Evolutionary conservation across 2,797 vertebrate genomes (phyloP).

Genomic region (Amblyopsis hoosieri): DNA sequence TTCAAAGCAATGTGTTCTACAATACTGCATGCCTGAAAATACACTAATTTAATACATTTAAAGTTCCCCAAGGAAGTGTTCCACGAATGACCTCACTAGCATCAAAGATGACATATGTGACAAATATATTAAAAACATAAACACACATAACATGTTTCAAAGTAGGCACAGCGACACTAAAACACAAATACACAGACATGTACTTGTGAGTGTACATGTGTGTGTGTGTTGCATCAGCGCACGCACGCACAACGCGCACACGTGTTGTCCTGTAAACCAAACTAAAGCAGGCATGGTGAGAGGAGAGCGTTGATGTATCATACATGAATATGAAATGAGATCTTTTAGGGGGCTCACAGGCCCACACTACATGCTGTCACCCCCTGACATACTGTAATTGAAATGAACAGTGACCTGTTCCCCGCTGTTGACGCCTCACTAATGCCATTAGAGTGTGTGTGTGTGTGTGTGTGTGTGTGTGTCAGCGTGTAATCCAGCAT

Average conservation of each 20-base stretch:
- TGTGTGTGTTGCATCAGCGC: too few relatives aligned
- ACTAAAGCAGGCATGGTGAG: too few relatives aligned
- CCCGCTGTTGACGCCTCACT: conserved; percentile 48
- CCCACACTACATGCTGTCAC: conserved; percentile 24
- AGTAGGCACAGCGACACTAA: too few relatives aligned
- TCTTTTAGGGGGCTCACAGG: conserved; percentile 20
- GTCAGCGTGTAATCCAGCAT: neutral
- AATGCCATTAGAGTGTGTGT: conserved; percentile 52
- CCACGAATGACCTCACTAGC: too few relatives aligned
- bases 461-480: conserved; percentile 23
- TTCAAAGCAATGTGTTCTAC: neutral
- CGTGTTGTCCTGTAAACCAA: too few relatives aligned
- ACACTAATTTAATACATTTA: neutral
- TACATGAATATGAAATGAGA: conserved; percentile 63
- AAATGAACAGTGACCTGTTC: conserved; percentile 56
- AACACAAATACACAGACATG: too few relatives aligned
- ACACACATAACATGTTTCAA: too few relatives aligned
- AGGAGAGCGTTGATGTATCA: conserved; percentile 11
- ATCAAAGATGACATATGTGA: neutral
- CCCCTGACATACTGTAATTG: conserved; percentile 51
- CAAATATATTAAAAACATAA: too few relatives aligned
- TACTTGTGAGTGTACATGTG: too few relatives aligned
- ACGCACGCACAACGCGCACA: too few relatives aligned
- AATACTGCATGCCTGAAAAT: neutral
- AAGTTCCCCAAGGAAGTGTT: too few relatives aligned